Conservation (phyloP, 1,140 invertebrate species). For the Saccostrea glomerata region DNA sequence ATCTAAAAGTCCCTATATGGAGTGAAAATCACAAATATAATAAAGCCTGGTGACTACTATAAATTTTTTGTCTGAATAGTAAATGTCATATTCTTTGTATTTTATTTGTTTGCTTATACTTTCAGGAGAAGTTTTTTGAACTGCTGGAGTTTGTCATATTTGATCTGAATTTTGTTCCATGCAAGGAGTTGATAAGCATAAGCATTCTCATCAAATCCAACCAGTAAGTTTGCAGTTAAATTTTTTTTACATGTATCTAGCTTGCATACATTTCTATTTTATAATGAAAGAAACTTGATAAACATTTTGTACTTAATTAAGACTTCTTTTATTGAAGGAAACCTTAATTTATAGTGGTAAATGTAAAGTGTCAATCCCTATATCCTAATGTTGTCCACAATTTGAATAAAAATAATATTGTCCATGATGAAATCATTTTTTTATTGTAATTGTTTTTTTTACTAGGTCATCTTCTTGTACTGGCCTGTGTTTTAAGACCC, state of each 20-base stretch:
- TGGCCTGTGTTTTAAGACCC: slow-evolving; percentile 92
- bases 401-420: too few relatives aligned
- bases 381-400: too few relatives aligned
- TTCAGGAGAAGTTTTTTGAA: slow-evolving; percentile 94
- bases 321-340: too few relatives aligned
- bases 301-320: too few relatives aligned
- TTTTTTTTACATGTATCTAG: not conserved
- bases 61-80: not conserved
- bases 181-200: slow-evolving; percentile 97
- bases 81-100: not conserved
- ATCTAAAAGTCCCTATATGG: too few relatives aligned
- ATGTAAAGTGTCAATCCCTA: too few relatives aligned
- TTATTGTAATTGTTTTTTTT: slow-evolving; percentile 21
- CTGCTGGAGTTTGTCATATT: slow-evolving; percentile 97
- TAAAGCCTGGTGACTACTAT: too few relatives aligned
- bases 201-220: slow-evolving; percentile 93
- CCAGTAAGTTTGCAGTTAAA: slow-evolving; percentile 72
- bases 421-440: too few relatives aligned
- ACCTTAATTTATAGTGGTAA: too few relatives aligned
- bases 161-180: slow-evolving; percentile 98
- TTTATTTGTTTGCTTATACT: slow-evolving; percentile 58
- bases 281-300: not conserved
- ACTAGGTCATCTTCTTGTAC: slow-evolving; percentile 83
- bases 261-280: not conserved
- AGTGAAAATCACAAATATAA: too few relatives aligned